Conservation (phyloP, 2,888 invertebrate species). For the Baccha elongata region DNA sequence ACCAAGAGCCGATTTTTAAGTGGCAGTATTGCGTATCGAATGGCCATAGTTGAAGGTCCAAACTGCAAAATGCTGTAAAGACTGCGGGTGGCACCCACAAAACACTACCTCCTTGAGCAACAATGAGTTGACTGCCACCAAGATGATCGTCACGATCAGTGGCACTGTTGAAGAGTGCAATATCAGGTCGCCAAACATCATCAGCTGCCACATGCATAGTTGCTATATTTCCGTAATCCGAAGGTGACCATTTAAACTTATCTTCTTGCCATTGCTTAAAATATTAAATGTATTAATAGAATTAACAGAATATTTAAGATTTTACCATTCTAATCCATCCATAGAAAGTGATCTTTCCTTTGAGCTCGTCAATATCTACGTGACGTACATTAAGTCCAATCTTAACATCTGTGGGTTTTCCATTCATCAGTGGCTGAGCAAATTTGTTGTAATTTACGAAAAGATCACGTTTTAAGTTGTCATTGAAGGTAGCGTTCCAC, state of each 20-base stretch:
- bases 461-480: slow-evolving; percentile 79
- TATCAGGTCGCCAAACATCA: slow-evolving; percentile 90
- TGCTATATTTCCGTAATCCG: slow-evolving; percentile 85
- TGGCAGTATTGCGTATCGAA: slow-evolving; percentile 87
- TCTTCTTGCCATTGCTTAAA: slow-evolving; percentile 88
- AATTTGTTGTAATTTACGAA: slow-evolving; percentile 83
- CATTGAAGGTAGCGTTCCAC: slow-evolving; percentile 50
- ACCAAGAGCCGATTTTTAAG: slow-evolving; percentile 89
- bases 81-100: slow-evolving; percentile 87
- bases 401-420: slow-evolving; percentile 76
- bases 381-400: slow-evolving; percentile 86
- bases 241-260: slow-evolving; percentile 87
- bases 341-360: slow-evolving; percentile 85
- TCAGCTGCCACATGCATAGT: slow-evolving; percentile 86
- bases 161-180: slow-evolving; percentile 87
- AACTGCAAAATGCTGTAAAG: slow-evolving; percentile 84
- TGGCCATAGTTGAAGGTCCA: slow-evolving; percentile 89
- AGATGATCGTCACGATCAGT: slow-evolving; percentile 82
- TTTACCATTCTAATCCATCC: slow-evolving; percentile 86
- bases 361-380: slow-evolving; percentile 86
- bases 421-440: slow-evolving; percentile 78
- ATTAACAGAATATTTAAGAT: neutral
- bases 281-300: neutral
- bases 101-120: slow-evolving; percentile 78
- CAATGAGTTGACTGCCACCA: slow-evolving; percentile 13